A percentile compares a stretch with the other conserved stretches of the same genome.
These are phyloP conservation scores for Siphonodentalium dalli DNA, from an alignment of 2,888 invertebrate species.

Conservation along the genomic window DNA sequence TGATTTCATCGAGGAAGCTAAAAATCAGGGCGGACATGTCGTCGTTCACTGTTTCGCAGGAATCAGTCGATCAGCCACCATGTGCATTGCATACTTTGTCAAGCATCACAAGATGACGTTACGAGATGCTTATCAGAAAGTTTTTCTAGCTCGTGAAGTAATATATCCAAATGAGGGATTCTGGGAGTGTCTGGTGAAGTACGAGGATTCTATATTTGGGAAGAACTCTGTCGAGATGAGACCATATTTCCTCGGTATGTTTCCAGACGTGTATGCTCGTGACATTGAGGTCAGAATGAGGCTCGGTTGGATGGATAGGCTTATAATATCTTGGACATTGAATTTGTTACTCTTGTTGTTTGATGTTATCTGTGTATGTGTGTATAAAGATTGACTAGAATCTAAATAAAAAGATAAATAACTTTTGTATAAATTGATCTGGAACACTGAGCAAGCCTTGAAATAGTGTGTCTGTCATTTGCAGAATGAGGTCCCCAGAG, in stretches of 20 bases:
- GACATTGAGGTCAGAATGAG: conserved; percentile 10
- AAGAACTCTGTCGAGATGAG: conserved; percentile 15
- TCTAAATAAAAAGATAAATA: too few species aligned
- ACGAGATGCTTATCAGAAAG: conserved; percentile 18
- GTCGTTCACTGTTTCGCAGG: conserved; percentile 29
- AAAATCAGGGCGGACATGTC: conserved; percentile 14
- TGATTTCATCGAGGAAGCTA: conserved; percentile 16
- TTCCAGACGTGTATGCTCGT: conserved; percentile 9
- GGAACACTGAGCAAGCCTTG: too few species aligned
- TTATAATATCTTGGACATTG: too few species aligned
- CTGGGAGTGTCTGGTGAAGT: conserved; percentile 22
- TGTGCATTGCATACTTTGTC: conserved; percentile 26
- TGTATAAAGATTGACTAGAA: too few species aligned
- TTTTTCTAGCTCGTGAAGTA: conserved; percentile 9
- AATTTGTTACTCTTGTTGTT: too few species aligned
- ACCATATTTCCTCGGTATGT: conserved; percentile 16
- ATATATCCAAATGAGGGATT: conserved; percentile 21
- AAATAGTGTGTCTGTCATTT: too few species aligned
- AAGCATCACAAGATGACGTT: conserved; percentile 17
- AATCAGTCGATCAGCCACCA: conserved; percentile 27
- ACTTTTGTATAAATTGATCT: too few species aligned
- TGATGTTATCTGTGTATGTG: too few species aligned
- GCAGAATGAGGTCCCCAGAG: too few species aligned
- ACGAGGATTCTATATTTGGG: conserved; percentile 10
- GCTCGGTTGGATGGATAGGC: conserved; percentile 25